Evolutionary conservation across 2,113 vertebrate species (phyloP).

Genomic region (Corynorhinus townsendii): DNA sequence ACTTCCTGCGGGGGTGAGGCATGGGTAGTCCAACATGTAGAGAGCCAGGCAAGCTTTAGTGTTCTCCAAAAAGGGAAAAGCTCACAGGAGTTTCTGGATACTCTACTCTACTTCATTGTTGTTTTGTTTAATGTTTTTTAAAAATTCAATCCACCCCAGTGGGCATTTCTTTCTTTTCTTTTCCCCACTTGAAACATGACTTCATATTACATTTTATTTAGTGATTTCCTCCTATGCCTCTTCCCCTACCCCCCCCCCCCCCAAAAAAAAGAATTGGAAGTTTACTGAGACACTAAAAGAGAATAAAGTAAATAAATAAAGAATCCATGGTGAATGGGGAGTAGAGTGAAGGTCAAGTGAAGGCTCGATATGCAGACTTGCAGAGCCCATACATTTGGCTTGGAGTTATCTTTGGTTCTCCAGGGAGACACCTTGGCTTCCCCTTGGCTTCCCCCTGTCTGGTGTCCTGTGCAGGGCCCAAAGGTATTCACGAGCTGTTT

Average conservation of each 20-base stretch:
- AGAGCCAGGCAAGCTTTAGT: neutral
- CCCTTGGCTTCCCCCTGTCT: neutral
- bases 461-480: neutral
- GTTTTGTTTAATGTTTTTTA: neutral
- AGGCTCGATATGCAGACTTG: neutral
- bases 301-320: neutral
- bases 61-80: neutral
- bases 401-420: neutral
- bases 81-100: neutral
- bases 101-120: neutral
- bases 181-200: neutral
- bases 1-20: neutral
- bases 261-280: neutral
- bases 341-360: neutral
- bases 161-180: neutral
- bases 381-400: neutral
- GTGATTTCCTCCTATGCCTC: neutral
- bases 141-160: neutral
- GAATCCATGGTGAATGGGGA: neutral
- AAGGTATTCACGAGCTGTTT: neutral
- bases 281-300: neutral
- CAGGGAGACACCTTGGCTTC: neutral
- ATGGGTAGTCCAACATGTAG: neutral
- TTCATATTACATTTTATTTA: neutral
- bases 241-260: rapidly evolving